Percentiles rank a stretch among this genome's conserved stretches.
phyloP scores from a whole-genome alignment of 2,113 vertebrate genomes.

The Fulmarus glacialis region DNA sequence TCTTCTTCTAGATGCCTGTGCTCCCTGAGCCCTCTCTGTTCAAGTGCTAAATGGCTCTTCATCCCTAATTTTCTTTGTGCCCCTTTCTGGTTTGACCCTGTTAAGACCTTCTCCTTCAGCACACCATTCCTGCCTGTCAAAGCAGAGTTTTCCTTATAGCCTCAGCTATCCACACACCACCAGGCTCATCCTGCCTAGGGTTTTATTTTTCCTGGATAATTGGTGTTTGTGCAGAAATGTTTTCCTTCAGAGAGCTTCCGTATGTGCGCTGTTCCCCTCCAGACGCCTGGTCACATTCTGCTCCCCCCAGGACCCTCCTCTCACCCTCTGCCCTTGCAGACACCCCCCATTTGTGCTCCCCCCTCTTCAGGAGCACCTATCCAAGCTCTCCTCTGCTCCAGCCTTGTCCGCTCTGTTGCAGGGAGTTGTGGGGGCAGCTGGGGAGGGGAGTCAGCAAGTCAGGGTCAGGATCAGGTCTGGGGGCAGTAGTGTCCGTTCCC shows the following conservation, averaged over 20 bases:
- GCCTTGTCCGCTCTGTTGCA: neutral
- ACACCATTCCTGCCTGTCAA: neutral
- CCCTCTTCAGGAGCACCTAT: neutral
- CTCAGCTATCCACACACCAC: neutral
- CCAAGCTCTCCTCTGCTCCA: neutral
- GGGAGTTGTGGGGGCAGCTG: neutral
- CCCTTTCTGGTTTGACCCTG: neutral
- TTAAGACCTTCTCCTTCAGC: neutral
- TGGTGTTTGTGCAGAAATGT: neutral
- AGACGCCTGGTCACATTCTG: neutral
- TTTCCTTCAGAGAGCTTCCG: neutral
- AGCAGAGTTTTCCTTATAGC: neutral
- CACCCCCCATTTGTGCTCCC: rapidly evolving
- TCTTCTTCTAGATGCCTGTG: neutral
- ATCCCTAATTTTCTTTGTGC: neutral
- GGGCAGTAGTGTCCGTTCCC: neutral
- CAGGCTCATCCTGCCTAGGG: neutral
- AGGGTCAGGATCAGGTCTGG: neutral
- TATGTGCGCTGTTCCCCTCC: rapidly evolving
- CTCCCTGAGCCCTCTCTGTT: neutral
- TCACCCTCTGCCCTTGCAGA: neutral
- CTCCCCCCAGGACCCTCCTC: neutral
- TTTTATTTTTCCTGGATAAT: neutral
- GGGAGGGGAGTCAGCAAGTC: neutral
- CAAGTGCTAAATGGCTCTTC: neutral